These are phyloP conservation scores for Gopherus flavomarginatus DNA, from an alignment of 2,113 vertebrate genomes.

Conservation along the genomic window DNA sequence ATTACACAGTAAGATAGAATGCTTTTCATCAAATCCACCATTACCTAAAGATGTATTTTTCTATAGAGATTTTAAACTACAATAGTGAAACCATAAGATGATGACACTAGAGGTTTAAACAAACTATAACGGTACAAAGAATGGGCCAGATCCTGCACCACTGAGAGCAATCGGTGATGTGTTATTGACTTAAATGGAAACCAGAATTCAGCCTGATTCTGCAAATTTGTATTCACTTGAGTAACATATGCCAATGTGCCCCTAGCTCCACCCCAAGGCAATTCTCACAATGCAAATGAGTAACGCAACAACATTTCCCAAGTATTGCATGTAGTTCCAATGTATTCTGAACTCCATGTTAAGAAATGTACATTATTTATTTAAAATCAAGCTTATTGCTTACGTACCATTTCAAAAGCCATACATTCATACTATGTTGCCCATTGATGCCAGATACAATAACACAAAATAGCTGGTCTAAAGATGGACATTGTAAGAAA, in stretches of 20 bases:
- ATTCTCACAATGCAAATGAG: conserved; percentile 37
- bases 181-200: conserved; percentile 30
- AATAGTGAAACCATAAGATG: conserved; percentile 45
- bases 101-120: conserved; percentile 56
- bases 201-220: conserved; percentile 38
- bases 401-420: neutral
- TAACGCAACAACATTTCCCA: conserved; percentile 28
- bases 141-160: neutral
- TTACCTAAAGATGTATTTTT: conserved; percentile 42
- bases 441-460: conserved; percentile 8
- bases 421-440: neutral
- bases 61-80: conserved; percentile 18
- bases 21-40: conserved; percentile 18
- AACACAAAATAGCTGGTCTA: neutral
- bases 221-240: conserved; percentile 57
- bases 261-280: conserved; percentile 8
- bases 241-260: conserved; percentile 20
- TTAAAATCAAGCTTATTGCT: neutral
- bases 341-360: conserved; percentile 18
- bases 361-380: conserved; percentile 60
- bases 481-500: neutral
- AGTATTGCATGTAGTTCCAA: conserved; percentile 34
- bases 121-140: conserved; percentile 22
- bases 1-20: conserved; percentile 22
- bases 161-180: conserved; percentile 47